Evolutionary conservation across 2,113 vertebrate species (phyloP).

Genomic region (Chunga burmeisteri): DNA sequence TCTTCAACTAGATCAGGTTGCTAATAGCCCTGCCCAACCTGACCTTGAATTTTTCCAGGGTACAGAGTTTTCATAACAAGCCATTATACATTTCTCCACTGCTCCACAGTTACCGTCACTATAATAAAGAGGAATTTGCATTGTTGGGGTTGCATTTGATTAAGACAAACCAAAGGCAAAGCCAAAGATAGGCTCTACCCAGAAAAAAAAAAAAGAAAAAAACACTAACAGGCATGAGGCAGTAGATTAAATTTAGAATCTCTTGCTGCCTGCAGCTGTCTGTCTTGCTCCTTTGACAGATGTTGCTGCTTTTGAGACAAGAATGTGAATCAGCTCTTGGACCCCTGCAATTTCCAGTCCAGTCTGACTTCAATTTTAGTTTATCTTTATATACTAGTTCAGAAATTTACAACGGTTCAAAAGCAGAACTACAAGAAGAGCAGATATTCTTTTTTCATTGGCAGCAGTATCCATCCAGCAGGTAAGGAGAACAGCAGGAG

Average conservation of each 20-base stretch:
- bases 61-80: background rate
- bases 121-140: background rate
- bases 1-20: background rate
- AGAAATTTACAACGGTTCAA: background rate
- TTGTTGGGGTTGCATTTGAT: background rate
- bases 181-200: background rate
- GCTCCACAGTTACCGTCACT: background rate
- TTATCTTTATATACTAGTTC: background rate
- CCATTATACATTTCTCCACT: background rate
- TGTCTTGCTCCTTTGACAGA: background rate
- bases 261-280: background rate
- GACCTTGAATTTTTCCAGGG: background rate
- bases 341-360: background rate
- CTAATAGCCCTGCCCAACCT: background rate
- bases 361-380: background rate
- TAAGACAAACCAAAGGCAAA: background rate
- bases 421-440: background rate
- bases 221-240: background rate
- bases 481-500: background rate
- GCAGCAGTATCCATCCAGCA: background rate
- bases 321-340: background rate
- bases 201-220: background rate
- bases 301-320: background rate
- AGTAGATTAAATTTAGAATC: slow-evolving; percentile 1
- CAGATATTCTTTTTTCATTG: background rate